phyloP scores from a whole-genome alignment of 2,797 vertebrate genomes.

The Petrocephalus sullivani region DNA sequence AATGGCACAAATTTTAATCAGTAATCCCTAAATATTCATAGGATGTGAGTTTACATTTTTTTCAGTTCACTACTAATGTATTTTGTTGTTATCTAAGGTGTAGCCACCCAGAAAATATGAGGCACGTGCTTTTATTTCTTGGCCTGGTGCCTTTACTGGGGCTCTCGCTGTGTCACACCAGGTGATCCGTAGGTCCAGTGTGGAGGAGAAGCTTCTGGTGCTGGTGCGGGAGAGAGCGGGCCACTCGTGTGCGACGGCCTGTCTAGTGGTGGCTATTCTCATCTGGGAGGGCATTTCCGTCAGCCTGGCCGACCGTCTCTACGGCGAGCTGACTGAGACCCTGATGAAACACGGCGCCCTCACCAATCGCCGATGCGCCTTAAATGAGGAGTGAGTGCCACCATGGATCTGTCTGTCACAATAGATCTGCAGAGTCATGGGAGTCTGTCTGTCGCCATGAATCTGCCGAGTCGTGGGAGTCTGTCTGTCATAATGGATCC shows the following conservation, averaged over 20 bases:
- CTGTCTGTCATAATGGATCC: too few relatives aligned
- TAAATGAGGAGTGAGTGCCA: conserved; percentile 90
- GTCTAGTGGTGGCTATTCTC: conserved; percentile 87
- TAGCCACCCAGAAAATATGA: background rate
- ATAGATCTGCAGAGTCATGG: background rate
- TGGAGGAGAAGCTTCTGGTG: conserved; percentile 89
- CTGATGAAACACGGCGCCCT: conserved; percentile 79
- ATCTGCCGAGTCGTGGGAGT: too few relatives aligned
- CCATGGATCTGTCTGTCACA: background rate
- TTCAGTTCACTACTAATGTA: background rate
- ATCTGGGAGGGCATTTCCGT: conserved; percentile 89
- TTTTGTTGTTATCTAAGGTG: background rate
- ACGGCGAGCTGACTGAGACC: conserved; percentile 79
- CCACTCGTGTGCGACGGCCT: conserved; percentile 80
- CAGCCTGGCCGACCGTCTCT: conserved; percentile 78
- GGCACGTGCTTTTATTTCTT: background rate
- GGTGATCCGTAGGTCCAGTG: conserved; percentile 82
- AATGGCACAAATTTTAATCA: background rate
- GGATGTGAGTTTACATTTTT: background rate
- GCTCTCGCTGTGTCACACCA: conserved; percentile 40
- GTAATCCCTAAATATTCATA: background rate
- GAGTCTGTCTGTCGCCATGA: too few relatives aligned
- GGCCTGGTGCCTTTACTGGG: background rate
- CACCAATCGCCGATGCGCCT: conserved; percentile 87
- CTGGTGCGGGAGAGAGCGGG: conserved; percentile 84